Conservation (phyloP, 2,888 invertebrate species). For the Odontomyia ornata region DNA sequence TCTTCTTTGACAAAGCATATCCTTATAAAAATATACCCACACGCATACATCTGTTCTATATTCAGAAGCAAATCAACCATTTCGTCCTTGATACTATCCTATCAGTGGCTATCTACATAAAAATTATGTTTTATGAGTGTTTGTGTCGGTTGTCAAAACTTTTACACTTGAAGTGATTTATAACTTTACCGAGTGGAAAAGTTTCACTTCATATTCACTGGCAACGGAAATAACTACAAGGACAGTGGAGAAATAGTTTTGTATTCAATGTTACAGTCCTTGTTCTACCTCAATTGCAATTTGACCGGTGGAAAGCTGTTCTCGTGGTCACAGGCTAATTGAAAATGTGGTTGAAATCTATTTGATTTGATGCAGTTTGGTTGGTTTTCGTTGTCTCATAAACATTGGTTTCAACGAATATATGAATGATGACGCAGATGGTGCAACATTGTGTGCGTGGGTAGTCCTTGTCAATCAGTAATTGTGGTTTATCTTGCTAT, state of each 20-base stretch:
- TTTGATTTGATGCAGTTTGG: slow-evolving; percentile 2
- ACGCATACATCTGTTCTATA: background rate
- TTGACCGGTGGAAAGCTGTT: background rate
- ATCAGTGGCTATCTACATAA: slow-evolving; percentile 16
- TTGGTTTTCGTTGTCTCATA: background rate
- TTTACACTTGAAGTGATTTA: slow-evolving; percentile 59
- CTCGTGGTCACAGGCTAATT: slow-evolving; percentile 27
- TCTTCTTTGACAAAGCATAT: background rate
- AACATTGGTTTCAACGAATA: background rate
- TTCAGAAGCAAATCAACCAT: background rate
- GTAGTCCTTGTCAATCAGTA: no score
- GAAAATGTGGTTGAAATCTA: slow-evolving; percentile 37
- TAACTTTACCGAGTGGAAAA: slow-evolving; percentile 30
- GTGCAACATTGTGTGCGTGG: no score
- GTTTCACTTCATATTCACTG: slow-evolving; percentile 16
- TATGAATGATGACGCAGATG: no score
- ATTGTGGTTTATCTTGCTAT: no score
- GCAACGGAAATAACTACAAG: slow-evolving; percentile 11
- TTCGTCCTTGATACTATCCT: background rate
- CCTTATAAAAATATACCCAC: background rate
- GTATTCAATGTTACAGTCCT: background rate
- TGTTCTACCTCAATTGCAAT: background rate
- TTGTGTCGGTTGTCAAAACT: slow-evolving; percentile 57
- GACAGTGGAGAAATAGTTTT: background rate
- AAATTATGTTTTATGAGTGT: slow-evolving; percentile 40